Conservation (phyloP, 2,797 vertebrate genomes). For the Falco naumanni region DNA sequence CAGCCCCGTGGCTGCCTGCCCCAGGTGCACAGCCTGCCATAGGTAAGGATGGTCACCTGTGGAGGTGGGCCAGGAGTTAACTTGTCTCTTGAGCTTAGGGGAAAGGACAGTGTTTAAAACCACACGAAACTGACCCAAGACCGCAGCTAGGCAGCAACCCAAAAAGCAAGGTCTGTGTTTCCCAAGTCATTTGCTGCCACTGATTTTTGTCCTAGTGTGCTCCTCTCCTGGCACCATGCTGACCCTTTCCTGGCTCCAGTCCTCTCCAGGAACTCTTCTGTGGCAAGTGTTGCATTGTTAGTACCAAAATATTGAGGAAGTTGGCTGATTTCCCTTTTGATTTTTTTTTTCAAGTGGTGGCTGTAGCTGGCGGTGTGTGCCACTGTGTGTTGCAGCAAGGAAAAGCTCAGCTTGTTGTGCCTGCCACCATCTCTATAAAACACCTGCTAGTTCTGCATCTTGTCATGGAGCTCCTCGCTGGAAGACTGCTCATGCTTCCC, state of each 20-base stretch:
- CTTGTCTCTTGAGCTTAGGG: neutral
- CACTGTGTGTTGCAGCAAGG: neutral
- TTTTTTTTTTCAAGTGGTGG: neutral
- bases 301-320: conserved; percentile 32
- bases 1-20: neutral
- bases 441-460: neutral
- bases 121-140: neutral
- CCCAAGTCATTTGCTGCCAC: neutral
- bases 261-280: conserved; percentile 21
- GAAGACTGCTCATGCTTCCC: neutral
- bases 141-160: neutral
- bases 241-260: neutral
- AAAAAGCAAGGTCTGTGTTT: neutral
- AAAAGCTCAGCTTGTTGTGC: neutral
- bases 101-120: neutral
- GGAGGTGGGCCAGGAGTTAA: neutral
- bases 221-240: neutral
- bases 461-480: neutral
- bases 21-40: accelerated
- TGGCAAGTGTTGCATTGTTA: neutral
- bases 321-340: conserved; percentile 21
- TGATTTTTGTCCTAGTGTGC: neutral
- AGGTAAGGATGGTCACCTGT: neutral
- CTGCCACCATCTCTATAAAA: neutral
- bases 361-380: neutral